Evolutionary conservation across 1,140 invertebrate species (phyloP).

Genomic region (Sminthurides bifidus): DNA sequence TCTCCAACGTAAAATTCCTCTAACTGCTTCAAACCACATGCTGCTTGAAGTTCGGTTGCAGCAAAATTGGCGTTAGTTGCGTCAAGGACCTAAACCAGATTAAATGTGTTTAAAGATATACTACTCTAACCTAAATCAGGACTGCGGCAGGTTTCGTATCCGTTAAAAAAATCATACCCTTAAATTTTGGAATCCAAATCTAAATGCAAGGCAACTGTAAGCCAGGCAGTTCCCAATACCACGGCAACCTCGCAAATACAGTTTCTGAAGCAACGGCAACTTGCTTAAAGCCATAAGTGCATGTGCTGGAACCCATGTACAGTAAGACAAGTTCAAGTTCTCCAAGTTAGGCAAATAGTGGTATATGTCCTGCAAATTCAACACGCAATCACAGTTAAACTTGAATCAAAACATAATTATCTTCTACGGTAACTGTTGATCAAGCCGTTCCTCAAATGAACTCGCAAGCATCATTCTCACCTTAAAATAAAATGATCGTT

Average conservation of each 20-base stretch:
- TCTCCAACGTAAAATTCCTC: conserved; percentile 31
- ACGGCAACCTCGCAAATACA: conserved; percentile 49
- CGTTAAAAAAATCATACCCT: conserved; percentile 40
- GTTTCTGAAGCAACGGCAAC: conserved; percentile 44
- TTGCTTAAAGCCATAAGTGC: conserved; percentile 59
- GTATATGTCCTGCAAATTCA: no score
- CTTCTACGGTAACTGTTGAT: no score
- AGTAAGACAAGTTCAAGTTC: no score
- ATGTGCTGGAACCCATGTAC: no score
- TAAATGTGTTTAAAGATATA: background rate
- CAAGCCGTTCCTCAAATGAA: no score
- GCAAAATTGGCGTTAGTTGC: conserved; percentile 27
- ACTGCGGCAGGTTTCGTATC: background rate
- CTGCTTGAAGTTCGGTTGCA: conserved; percentile 16
- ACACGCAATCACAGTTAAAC: no score
- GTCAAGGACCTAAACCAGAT: conserved; percentile 18
- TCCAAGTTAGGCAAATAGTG: no score
- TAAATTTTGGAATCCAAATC: conserved; percentile 55
- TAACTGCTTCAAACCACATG: conserved; percentile 10
- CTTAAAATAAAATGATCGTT: no score
- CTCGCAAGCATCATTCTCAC: no score
- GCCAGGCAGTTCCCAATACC: conserved; percentile 56
- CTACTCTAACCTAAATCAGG: background rate
- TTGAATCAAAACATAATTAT: no score
- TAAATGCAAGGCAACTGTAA: conserved; percentile 55